Base-by-base conservation (phyloP, 2,113 vertebrate species). In the Nesogale talazaci region DNA sequence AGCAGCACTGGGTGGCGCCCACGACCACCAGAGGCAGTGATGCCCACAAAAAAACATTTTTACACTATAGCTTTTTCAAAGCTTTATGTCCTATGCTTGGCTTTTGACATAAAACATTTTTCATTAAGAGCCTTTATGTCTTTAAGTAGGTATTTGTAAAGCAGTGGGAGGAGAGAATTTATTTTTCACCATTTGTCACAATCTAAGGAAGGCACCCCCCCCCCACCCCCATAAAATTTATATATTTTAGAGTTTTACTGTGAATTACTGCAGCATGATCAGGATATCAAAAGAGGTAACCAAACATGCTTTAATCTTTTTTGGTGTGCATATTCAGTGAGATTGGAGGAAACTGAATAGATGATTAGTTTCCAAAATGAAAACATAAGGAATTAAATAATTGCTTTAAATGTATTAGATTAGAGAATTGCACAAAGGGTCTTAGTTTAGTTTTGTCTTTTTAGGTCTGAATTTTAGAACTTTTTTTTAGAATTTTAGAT, bases 41-140 rank as follows among this genome's bases (percentile, higher is more conserved):
- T n/a, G n/a, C n/a, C n/a, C n/a, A n/a, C n/a, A n/a, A n/a, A 78
- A 52, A 52, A 12, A 52, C 65, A 91, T 88, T 46, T 17, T 23
- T 94, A 15, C 19, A 77, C n/a, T 87, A 27, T 57, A 52, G 46
- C 36, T 85, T 85, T 84, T 77, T n/a, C 19, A 46, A 61, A 90
- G 15, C 69, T 84, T 91, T 78, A 22, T 88, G 23, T 57, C 61
- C 57, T 72, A 56, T 70, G 57, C 46, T 88, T 92, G 75, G 23
- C 27, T 92, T 96, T 92, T 86, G 65, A 91, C 59, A 36, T n/a
- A 76, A 85, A 83, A 34, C 69, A 95, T 81, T 95, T 89, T 85
- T 17, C 6, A 88, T 92, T 36, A 61, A 65, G 46, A 80, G 52
- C 81, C 63, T 42, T n/a, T 89, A 86, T 92, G 40, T 90, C 75